phyloP scores from a whole-genome alignment of 2,888 invertebrate species.

The Harpalus rubripes region DNA sequence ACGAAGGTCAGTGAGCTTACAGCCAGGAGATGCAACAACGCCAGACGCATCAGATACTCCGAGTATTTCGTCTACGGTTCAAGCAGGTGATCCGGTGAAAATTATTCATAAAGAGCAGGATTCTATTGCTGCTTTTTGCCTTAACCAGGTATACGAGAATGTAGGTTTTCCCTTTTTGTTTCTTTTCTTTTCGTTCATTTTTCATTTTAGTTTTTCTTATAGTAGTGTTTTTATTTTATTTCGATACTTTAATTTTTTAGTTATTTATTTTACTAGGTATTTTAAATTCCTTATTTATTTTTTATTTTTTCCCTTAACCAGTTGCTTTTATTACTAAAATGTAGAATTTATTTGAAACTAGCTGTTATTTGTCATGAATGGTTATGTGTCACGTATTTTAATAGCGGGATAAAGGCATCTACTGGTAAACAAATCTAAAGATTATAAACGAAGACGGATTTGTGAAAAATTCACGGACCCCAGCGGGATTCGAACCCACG shows the following conservation, averaged over 20 bases:
- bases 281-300: too few relatives aligned
- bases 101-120: constrained; percentile 99
- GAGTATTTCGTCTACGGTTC: constrained; percentile 72
- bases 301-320: too few relatives aligned
- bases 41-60: constrained; percentile 75
- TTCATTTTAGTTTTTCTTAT: constrained; percentile 20
- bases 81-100: constrained; percentile 88
- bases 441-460: too few relatives aligned
- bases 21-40: constrained; percentile 77
- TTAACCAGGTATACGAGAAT: constrained; percentile 87
- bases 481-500: too few relatives aligned
- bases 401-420: too few relatives aligned
- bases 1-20: constrained; percentile 81
- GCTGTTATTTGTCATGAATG: too few relatives aligned
- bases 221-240: constrained; percentile 3
- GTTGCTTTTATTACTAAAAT: too few relatives aligned
- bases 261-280: background rate
- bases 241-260: background rate
- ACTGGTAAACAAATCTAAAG: too few relatives aligned
- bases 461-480: too few relatives aligned
- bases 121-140: constrained; percentile 97
- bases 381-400: too few relatives aligned
- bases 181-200: constrained; percentile 6
- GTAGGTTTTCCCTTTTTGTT: constrained; percentile 17
- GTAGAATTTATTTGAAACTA: too few relatives aligned